Percentiles rank a stretch among this genome's conserved stretches.
phyloP scores from a whole-genome alignment of 2,888 invertebrate genomes.

The Drosophila prolongata region DNA sequence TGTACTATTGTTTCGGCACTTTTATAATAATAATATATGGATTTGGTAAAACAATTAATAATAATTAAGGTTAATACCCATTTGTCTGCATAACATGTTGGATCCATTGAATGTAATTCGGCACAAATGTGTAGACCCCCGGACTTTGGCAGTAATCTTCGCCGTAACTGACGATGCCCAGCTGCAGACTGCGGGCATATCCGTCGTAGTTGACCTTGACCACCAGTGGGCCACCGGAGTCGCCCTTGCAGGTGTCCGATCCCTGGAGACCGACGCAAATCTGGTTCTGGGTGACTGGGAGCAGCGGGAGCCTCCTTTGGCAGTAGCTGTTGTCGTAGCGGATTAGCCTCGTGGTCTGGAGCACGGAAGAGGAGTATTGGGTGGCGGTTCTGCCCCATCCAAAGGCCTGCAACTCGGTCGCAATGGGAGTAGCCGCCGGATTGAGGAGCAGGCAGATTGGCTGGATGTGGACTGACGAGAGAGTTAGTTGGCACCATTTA shows the following conservation, averaged over 20 bases:
- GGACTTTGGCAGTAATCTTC: background rate
- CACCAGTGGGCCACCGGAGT: constrained; percentile 21
- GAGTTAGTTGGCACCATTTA: too few species aligned
- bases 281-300: constrained; percentile 1
- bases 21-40: too few species aligned
- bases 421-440: background rate
- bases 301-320: background rate
- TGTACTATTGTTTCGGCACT: too few species aligned
- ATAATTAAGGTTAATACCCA: background rate
- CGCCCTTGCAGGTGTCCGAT: constrained; percentile 13
- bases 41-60: background rate
- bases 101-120: constrained; percentile 18
- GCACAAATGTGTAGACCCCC: constrained; percentile 24
- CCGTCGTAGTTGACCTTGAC: constrained; percentile 4
- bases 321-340: constrained; percentile 1
- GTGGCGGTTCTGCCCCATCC: constrained; percentile 11
- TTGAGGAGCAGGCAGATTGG: constrained; percentile 18
- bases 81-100: background rate
- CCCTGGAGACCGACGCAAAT: background rate
- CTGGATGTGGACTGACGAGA: background rate
- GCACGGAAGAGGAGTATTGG: background rate
- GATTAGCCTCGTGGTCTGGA: constrained; percentile 4
- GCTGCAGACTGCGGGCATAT: constrained; percentile 1
- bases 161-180: constrained; percentile 20
- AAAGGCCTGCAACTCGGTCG: constrained; percentile 1